A percentile compares a stretch with the other conserved stretches of the same genome.
Conservation (phyloP, 2,113 vertebrate species). For the Gallinago media region DNA sequence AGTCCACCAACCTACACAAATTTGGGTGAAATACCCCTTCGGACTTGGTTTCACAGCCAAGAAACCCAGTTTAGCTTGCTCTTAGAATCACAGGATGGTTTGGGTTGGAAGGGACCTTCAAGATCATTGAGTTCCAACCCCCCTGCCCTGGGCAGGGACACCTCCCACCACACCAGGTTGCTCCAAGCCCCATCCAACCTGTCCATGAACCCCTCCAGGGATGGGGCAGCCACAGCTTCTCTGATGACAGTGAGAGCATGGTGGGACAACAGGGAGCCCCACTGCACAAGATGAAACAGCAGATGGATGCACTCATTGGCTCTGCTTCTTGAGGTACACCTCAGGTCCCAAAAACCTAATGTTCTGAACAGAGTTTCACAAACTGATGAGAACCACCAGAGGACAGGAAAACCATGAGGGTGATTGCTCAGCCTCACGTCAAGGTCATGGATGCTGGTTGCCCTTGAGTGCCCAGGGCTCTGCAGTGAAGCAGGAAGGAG, state of each 20-base stretch:
- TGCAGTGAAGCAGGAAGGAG: background rate
- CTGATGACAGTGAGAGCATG: accelerated
- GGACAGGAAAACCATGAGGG: background rate
- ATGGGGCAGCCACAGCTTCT: too few species aligned
- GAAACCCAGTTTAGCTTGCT: background rate
- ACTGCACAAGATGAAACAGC: background rate
- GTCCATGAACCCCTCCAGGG: too few species aligned
- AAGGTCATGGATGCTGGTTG: background rate
- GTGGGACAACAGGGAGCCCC: accelerated
- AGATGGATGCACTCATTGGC: accelerated
- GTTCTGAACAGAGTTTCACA: background rate
- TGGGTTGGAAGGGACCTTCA: too few species aligned
- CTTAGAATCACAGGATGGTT: too few species aligned
- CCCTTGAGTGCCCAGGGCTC: background rate
- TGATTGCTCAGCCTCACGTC: background rate
- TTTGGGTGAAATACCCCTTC: background rate
- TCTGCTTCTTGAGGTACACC: background rate
- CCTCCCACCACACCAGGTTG: too few species aligned
- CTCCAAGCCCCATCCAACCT: too few species aligned
- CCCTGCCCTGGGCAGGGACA: too few species aligned
- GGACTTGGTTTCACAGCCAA: background rate
- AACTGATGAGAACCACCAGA: background rate
- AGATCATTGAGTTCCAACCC: too few species aligned
- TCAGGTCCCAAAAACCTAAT: background rate
- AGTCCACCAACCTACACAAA: background rate